phyloP scores from a whole-genome alignment of 2,888 invertebrate genomes.

The Eupelmus urozonus region DNA sequence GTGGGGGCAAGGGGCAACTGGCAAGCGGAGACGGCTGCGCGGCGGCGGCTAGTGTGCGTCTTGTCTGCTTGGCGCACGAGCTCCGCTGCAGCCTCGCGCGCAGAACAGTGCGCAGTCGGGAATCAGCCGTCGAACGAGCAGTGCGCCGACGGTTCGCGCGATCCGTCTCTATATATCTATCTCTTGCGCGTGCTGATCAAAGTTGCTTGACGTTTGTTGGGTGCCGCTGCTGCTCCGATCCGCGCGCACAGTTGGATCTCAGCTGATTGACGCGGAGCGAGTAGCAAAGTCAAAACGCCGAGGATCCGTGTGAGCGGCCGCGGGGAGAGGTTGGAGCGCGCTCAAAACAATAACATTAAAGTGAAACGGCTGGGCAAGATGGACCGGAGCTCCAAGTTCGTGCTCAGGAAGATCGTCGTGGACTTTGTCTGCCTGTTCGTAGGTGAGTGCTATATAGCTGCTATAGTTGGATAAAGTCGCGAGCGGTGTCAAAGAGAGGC shows the following conservation, averaged over 20 bases:
- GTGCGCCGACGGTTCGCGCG: no score
- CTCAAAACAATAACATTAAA: no score
- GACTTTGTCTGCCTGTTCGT: slow-evolving; percentile 84
- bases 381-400: slow-evolving; percentile 79
- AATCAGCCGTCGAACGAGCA: no score
- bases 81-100: not conserved
- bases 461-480: no score
- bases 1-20: not conserved
- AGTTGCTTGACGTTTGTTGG: no score
- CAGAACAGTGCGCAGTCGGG: no score
- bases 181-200: no score
- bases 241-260: no score
- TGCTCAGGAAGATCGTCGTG: slow-evolving; percentile 82
- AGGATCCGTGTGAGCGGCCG: no score
- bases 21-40: not conserved
- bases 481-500: not conserved
- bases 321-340: no score
- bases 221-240: not conserved
- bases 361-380: slow-evolving; percentile 65
- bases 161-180: no score
- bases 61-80: not conserved
- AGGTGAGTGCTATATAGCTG: slow-evolving; percentile 81
- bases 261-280: not conserved
- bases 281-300: no score
- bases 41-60: not conserved